phyloP scores from a whole-genome alignment of 1,140 invertebrate genomes.

The Drosophila equinoxialis region DNA sequence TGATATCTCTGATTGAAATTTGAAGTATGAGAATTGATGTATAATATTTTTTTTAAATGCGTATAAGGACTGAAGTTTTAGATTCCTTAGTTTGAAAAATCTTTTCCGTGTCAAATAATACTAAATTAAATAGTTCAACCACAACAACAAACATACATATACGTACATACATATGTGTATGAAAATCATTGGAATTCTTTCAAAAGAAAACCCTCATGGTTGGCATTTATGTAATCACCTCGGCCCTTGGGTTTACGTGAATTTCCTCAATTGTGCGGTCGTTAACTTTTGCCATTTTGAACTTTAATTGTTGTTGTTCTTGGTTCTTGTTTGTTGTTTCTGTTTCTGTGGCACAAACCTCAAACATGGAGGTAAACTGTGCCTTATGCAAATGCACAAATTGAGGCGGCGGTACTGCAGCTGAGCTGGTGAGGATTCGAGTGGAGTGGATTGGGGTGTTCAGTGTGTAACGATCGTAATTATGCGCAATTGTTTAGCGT shows the following conservation, averaged over 20 bases:
- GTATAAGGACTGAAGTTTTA: neutral
- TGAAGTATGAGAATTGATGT: neutral
- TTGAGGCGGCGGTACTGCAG: conserved; percentile 69
- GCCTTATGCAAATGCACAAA: conserved; percentile 71
- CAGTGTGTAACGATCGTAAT: conserved; percentile 51
- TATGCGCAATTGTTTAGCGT: conserved; percentile 80
- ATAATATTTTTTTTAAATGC: neutral
- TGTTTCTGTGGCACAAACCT: conserved; percentile 38
- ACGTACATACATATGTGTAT: conserved; percentile 11
- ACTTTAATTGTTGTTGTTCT: conserved; percentile 64
- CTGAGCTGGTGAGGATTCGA: neutral
- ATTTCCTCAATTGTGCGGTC: conserved; percentile 62
- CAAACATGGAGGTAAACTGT: conserved; percentile 5
- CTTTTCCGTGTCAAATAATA: conserved; percentile 31
- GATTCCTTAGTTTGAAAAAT: conserved; percentile 12
- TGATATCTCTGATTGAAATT: neutral
- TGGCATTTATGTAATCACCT: conserved; percentile 25
- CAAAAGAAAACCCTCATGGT: conserved; percentile 24
- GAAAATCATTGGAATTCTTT: conserved; percentile 37
- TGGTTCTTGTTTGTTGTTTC: conserved; percentile 14
- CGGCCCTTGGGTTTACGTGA: conserved; percentile 26
- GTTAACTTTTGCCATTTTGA: conserved; percentile 67
- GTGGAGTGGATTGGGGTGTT: conserved; percentile 2
- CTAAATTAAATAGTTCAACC: conserved; percentile 31
- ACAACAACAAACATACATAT: neutral